Evolutionary conservation across 2,888 invertebrate genomes (phyloP), one percentile per base, ranked within the genome.

Genomic region (Yponomeuta sedellus): DNA sequence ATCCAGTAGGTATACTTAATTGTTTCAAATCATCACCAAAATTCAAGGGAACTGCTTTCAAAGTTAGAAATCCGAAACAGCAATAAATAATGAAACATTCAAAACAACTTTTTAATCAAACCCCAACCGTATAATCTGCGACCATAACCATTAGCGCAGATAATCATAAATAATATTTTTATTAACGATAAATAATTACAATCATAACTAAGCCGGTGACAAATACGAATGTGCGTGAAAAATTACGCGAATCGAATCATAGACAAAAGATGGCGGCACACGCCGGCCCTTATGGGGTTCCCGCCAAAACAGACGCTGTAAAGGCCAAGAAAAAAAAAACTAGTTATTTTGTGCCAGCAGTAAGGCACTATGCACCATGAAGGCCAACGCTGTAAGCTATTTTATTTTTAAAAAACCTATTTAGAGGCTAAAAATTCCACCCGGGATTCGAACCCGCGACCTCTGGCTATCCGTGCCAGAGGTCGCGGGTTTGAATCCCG

Each of bases 231-330:
- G 81, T 73, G 73, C 78, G 76, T 77, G 69, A 71, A 83, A 69
- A 81, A 85, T 74, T 70, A 71, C 72, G 77, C 80, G 82, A 67
- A 71, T 68, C 83, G 71, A 83, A 87, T 82, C 34, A 39, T 16
- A 44, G 65, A 81, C 77, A 83, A 85, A 77, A 85, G 86, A 85
- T 82, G 82, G 85, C 84, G 79, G 66, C 83, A 82, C 86, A 86
- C 34, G 34, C 8, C 77, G 75, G 63, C 22, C 34, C 34, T 44
- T 44, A 25, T 25, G 25, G 3, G 25, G 25, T 44, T 11, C 12
- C 12, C 44, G 44, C 44, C 44, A 44, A 44, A 44, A 34, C 34
- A 34, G 6, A 34, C 34, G 34, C 34, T 6, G 8, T 6, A 34
- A 8, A 34, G 34, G 34, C 34, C 8, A 34, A 34, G 8, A 34